A percentile compares a stretch with the other conserved stretches of the same genome.
These are phyloP conservation scores for Nasonia vitripennis DNA, from an alignment of 1,140 invertebrate genomes.

Conservation along the genomic window DNA sequence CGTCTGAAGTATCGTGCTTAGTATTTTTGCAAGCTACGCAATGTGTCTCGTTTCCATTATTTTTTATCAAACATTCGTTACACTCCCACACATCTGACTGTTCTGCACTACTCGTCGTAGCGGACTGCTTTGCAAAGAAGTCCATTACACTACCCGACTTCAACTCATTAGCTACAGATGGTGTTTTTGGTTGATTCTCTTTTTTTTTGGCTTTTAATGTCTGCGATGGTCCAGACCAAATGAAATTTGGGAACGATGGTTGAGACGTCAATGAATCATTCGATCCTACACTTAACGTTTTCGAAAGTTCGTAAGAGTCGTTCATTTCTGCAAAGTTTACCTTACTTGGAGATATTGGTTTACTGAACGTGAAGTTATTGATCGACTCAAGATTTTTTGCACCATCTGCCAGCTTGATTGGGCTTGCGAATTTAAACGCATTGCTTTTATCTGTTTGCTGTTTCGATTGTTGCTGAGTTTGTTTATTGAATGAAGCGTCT, in stretches of 20 bases:
- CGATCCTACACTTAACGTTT: slow-evolving; percentile 53
- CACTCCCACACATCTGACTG: slow-evolving; percentile 75
- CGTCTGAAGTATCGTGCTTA: slow-evolving; percentile 47
- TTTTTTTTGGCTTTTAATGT: slow-evolving; percentile 65
- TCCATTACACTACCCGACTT: slow-evolving; percentile 69
- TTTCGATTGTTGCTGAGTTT: background rate
- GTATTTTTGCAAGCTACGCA: slow-evolving; percentile 69
- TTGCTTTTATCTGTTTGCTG: slow-evolving; percentile 52
- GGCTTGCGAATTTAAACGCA: slow-evolving; percentile 70
- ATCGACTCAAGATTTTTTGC: slow-evolving; percentile 67
- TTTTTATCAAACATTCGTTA: slow-evolving; percentile 69
- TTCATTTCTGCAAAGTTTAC: slow-evolving; percentile 46
- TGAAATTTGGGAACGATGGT: slow-evolving; percentile 62
- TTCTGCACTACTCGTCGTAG: background rate
- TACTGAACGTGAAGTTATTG: slow-evolving; percentile 77
- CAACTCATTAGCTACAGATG: slow-evolving; percentile 54
- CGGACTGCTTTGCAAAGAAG: slow-evolving; percentile 52
- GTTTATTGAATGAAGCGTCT: background rate
- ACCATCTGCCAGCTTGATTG: slow-evolving; percentile 64
- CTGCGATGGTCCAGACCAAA: slow-evolving; percentile 61
- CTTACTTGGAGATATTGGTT: slow-evolving; percentile 68
- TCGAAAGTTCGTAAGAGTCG: slow-evolving; percentile 46
- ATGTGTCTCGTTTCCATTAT: slow-evolving; percentile 59
- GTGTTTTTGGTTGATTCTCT: slow-evolving; percentile 54
- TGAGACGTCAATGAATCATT: slow-evolving; percentile 38